These are phyloP conservation scores for Knipowitschia caucasica DNA, from an alignment of 2,797 vertebrate genomes.

Conservation along the genomic window DNA sequence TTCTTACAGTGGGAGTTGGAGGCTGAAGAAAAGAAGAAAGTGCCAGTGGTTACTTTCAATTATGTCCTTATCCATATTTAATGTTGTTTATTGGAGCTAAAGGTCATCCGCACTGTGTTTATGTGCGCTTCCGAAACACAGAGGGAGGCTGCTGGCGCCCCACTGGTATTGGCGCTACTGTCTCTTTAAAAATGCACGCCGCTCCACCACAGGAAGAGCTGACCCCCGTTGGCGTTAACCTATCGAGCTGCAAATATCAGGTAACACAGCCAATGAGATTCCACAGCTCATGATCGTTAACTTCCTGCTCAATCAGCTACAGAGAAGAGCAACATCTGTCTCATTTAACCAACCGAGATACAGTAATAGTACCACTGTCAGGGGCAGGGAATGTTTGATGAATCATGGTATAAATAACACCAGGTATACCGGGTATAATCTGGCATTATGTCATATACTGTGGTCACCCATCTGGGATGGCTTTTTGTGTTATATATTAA, in stretches of 20 bases:
- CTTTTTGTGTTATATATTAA: no score
- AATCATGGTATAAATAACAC: no score
- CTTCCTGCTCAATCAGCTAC: conserved; percentile 27
- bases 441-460: no score
- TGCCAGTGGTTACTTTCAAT: conserved; percentile 77
- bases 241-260: conserved; percentile 79
- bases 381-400: neutral
- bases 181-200: conserved; percentile 78
- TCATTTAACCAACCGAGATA: conserved; percentile 18
- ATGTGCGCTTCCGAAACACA: conserved; percentile 64
- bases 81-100: conserved; percentile 80
- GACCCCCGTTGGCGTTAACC: conserved; percentile 71
- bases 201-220: conserved; percentile 59
- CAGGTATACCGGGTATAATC: no score
- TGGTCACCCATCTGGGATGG: no score
- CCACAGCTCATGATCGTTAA: conserved; percentile 22
- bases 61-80: conserved; percentile 83
- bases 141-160: conserved; percentile 54
- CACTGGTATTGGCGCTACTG: conserved; percentile 65
- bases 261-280: conserved; percentile 60
- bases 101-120: conserved; percentile 74
- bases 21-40: conserved; percentile 35
- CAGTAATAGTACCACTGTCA: neutral
- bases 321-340: neutral
- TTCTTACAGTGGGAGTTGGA: conserved; percentile 21